These are phyloP conservation scores for Adoxophyes honmai DNA, from an alignment of 1,140 invertebrate species.

Conservation along the genomic window DNA sequence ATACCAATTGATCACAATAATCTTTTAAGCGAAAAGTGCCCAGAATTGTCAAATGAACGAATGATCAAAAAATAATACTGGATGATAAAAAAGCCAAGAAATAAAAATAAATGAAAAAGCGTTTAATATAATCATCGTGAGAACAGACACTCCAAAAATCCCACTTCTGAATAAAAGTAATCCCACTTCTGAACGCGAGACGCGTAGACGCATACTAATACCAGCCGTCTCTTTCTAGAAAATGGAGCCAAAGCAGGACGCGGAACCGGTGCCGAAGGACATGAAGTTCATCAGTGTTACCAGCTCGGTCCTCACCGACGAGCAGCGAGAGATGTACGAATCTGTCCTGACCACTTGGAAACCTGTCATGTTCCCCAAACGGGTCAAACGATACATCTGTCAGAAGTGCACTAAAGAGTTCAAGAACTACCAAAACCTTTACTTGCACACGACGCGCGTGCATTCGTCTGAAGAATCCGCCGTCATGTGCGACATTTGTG, in stretches of 20 bases:
- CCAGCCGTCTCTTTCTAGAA: neutral
- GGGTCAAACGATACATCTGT: conserved; percentile 58
- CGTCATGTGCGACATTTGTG: conserved; percentile 58
- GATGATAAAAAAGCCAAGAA: too few relatives aligned
- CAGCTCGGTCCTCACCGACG: conserved; percentile 47
- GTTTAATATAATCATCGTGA: too few relatives aligned
- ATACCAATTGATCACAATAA: too few relatives aligned
- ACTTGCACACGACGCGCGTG: conserved; percentile 60
- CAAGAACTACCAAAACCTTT: conserved; percentile 68
- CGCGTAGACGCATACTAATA: too few relatives aligned
- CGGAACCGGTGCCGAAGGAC: conserved; percentile 16
- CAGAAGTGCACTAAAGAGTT: conserved; percentile 66
- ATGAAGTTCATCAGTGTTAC: conserved; percentile 59
- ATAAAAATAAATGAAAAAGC: too few relatives aligned
- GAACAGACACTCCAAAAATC: too few relatives aligned
- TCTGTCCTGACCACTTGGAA: conserved; percentile 65
- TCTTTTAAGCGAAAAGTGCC: too few relatives aligned
- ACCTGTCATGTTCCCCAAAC: conserved; percentile 56
- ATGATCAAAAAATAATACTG: too few relatives aligned
- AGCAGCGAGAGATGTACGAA: conserved; percentile 65
- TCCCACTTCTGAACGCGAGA: too few relatives aligned
- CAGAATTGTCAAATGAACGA: too few relatives aligned
- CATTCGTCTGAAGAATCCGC: conserved; percentile 62
- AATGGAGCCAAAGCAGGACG: conserved; percentile 17
- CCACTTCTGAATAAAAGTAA: too few relatives aligned